Conservation (phyloP, 1,140 invertebrate species). For the Lordiphosa mommai region DNA sequence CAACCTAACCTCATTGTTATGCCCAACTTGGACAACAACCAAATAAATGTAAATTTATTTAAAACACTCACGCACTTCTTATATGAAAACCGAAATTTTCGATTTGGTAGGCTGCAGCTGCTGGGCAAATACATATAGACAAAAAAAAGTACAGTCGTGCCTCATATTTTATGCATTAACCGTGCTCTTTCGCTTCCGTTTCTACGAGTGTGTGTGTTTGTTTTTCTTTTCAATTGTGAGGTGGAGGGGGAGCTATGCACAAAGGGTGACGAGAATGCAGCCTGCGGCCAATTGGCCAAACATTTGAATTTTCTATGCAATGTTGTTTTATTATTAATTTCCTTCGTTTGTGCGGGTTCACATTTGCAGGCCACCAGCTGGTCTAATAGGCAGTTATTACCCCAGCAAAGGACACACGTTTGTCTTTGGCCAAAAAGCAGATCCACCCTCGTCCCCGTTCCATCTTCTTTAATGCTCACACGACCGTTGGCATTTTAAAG, state of each 20-base stretch:
- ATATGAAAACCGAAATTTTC: constrained; percentile 7
- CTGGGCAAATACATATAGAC: constrained; percentile 6
- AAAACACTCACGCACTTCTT: constrained; percentile 23
- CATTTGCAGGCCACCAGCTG: constrained; percentile 26
- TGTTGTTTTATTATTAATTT: constrained; percentile 77
- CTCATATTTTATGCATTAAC: constrained; percentile 72
- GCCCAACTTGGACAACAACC: not conserved
- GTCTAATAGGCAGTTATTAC: constrained; percentile 54
- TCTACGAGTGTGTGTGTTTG: constrained; percentile 3
- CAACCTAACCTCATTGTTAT: not conserved
- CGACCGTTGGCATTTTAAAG: constrained; percentile 62
- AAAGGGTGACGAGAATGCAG: constrained; percentile 49
- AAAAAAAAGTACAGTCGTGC: constrained; percentile 22
- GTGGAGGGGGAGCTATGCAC: constrained; percentile 26
- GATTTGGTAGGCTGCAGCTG: constrained; percentile 37
- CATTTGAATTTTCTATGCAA: constrained; percentile 56
- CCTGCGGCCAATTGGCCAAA: constrained; percentile 46
- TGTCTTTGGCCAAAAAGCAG: constrained; percentile 52
- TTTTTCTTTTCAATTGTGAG: constrained; percentile 20
- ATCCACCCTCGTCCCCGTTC: constrained; percentile 28
- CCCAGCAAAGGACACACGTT: constrained; percentile 20
- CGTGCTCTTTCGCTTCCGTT: constrained; percentile 18
- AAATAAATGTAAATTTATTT: constrained; percentile 47
- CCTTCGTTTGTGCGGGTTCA: constrained; percentile 33
- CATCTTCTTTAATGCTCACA: constrained; percentile 60